These are phyloP conservation scores for Himalopsyche japonica DNA, from an alignment of 2,888 invertebrate species.

Conservation along the genomic window DNA sequence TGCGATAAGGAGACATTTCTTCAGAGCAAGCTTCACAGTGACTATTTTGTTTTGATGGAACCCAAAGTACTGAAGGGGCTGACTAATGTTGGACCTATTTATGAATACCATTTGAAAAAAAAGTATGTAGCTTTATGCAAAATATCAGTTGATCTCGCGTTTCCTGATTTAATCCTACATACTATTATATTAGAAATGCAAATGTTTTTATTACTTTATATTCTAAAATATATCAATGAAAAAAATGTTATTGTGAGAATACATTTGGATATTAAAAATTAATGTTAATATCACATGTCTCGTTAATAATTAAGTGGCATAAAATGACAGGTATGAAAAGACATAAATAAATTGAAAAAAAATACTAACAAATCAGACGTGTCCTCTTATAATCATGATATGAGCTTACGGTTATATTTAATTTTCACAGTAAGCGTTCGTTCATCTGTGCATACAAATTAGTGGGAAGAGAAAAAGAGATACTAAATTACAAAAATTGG, in stretches of 20 bases:
- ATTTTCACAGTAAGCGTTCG: not conserved
- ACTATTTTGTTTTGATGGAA: constrained; percentile 63
- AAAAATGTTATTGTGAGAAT: too few species aligned
- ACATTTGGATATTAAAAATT: too few species aligned
- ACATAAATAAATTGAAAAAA: too few species aligned
- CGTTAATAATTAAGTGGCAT: too few species aligned
- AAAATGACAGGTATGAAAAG: too few species aligned
- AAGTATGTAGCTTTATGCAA: not conserved
- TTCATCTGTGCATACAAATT: not conserved
- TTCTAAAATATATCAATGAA: too few species aligned
- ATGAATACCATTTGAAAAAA: constrained; percentile 59
- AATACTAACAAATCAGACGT: too few species aligned
- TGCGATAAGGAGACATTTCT: constrained; percentile 70
- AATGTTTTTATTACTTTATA: too few species aligned
- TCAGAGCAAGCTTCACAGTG: constrained; percentile 65
- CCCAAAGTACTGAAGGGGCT: constrained; percentile 64
- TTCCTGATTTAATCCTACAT: too few species aligned
- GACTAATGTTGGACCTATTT: constrained; percentile 64
- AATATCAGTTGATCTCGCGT: not conserved
- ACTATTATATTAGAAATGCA: too few species aligned
- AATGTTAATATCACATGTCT: too few species aligned
- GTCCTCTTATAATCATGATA: too few species aligned
- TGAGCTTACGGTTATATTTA: not conserved
- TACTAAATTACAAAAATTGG: constrained; percentile 11
- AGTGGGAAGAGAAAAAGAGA: constrained; percentile 3